Conservation (phyloP, 2,113 vertebrate species). For the Nansenia antarctica region DNA sequence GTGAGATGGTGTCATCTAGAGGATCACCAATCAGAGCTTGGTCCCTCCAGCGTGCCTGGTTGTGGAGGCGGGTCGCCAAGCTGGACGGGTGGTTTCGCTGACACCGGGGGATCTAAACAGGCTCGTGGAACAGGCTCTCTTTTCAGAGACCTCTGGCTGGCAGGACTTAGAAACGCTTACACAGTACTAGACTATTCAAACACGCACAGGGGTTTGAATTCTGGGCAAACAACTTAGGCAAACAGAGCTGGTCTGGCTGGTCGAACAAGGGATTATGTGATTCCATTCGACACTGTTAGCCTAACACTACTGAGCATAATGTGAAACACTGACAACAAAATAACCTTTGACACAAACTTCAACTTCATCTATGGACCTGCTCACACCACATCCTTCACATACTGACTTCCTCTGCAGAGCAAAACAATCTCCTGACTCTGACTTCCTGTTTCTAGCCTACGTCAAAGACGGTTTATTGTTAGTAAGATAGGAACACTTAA, state of each 20-base stretch:
- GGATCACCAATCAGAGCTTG: no score
- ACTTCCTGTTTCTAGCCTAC: no score
- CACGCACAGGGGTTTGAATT: not conserved
- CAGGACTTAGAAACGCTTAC: not conserved
- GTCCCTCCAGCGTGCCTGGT: no score
- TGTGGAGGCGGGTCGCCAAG: not conserved
- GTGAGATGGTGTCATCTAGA: no score
- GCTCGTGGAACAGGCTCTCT: not conserved
- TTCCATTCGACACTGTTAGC: not conserved
- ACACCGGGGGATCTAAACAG: not conserved
- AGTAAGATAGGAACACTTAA: no score
- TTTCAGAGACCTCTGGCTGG: not conserved
- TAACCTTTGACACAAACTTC: no score
- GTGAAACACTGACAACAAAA: not conserved
- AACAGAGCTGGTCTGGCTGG: not conserved
- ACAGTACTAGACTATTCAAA: conserved; percentile 11
- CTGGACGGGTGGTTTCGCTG: not conserved
- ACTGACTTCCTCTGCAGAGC: not conserved
- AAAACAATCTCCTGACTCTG: no score
- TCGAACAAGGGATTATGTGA: not conserved
- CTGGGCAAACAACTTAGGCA: not conserved
- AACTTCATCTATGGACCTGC: no score
- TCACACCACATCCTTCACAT: conserved; percentile 27
- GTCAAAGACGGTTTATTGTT: no score
- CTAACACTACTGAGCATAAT: not conserved